A percentile compares a stretch with the other conserved stretches of the same genome.
These are phyloP conservation scores for Scolopax bukidnonensis DNA, from an alignment of 2,797 vertebrate genomes.

Conservation along the genomic window DNA sequence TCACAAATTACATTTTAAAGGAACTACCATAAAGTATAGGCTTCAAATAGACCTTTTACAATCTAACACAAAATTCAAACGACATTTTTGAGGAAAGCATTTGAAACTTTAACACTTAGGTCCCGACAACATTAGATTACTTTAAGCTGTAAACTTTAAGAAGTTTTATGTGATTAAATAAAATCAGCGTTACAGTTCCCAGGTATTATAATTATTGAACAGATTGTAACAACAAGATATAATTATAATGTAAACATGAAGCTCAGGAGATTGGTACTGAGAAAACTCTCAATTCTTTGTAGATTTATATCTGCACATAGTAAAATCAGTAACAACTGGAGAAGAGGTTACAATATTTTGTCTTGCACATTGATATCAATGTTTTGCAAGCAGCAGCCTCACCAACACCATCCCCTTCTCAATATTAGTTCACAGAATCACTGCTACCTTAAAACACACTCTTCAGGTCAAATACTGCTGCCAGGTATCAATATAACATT, in stretches of 20 bases:
- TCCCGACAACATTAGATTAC: slow-evolving; percentile 50
- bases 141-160: slow-evolving; percentile 54
- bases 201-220: slow-evolving; percentile 21
- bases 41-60: slow-evolving; percentile 38
- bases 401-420: neutral
- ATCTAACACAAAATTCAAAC: slow-evolving; percentile 39
- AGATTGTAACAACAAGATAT: slow-evolving; percentile 24
- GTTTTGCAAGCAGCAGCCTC: slow-evolving; percentile 1
- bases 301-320: slow-evolving; percentile 17
- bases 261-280: slow-evolving; percentile 29
- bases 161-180: slow-evolving; percentile 31
- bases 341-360: neutral
- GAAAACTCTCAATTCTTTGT: neutral
- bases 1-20: slow-evolving; percentile 52
- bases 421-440: neutral
- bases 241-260: slow-evolving; percentile 49
- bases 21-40: slow-evolving; percentile 41
- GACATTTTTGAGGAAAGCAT: slow-evolving; percentile 54
- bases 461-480: neutral
- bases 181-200: slow-evolving; percentile 44
- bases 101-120: slow-evolving; percentile 45
- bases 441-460: neutral
- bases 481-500: neutral
- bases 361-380: neutral
- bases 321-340: slow-evolving; percentile 5